These are phyloP conservation scores for Taenaris catops DNA, from an alignment of 2,888 invertebrate genomes.

Conservation along the genomic window DNA sequence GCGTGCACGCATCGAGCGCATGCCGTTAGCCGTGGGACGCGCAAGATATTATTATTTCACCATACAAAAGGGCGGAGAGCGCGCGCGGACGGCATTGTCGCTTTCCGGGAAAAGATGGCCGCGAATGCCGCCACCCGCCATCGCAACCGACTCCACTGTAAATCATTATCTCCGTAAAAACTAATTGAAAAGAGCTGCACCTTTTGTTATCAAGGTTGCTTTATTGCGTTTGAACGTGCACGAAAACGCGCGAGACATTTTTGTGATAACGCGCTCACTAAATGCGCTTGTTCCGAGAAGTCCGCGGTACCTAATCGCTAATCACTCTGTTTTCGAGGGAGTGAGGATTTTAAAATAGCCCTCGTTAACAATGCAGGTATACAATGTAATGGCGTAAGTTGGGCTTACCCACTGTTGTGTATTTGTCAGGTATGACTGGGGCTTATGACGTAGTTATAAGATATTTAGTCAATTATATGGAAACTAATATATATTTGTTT, in stretches of 20 bases:
- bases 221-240: constrained; percentile 29
- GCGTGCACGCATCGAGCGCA: constrained; percentile 15
- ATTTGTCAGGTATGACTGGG: no score
- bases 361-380: neutral
- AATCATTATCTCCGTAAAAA: constrained; percentile 69
- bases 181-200: constrained; percentile 60
- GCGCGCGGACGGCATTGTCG: constrained; percentile 55
- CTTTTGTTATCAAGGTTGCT: constrained; percentile 50
- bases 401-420: no score
- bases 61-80: constrained; percentile 36
- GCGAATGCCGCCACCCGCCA: constrained; percentile 38
- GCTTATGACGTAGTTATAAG: no score
- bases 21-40: constrained; percentile 18
- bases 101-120: constrained; percentile 55
- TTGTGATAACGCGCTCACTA: constrained; percentile 20
- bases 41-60: constrained; percentile 25
- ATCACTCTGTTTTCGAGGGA: constrained; percentile 10
- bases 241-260: constrained; percentile 18
- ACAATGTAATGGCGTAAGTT: no score
- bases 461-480: no score
- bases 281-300: constrained; percentile 12
- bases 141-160: constrained; percentile 38
- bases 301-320: constrained; percentile 13
- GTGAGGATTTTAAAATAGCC: constrained; percentile 5
- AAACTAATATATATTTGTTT: no score